Evolutionary conservation across 2,113 vertebrate genomes (phyloP), one percentile per base, ranked within the genome.

Genomic region (Lepus americanus): DNA sequence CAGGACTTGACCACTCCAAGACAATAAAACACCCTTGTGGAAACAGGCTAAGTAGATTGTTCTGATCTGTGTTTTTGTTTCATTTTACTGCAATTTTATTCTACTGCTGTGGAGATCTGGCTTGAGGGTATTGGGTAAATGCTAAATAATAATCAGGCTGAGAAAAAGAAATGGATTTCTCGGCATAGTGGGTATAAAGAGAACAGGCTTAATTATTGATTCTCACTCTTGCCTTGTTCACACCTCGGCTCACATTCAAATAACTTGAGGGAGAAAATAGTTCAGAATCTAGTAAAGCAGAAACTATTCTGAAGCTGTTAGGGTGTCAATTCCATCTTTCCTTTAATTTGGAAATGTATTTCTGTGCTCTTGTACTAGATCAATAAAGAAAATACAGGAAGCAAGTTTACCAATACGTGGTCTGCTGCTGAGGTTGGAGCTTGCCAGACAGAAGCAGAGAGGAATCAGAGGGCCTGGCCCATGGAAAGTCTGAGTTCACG

Each of bases 121-220:
- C 87, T 97, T 91, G 67, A 89, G 80, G 93, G 81, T 95, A 95
- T 93, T 90, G 95, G 94, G 84, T 95, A 97, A 97, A 94, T 95
- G 87, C 91, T 96, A 97, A 97, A 87, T 95, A 97, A 97, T 93
- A 96, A 95, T 95, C 97, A 95, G 77, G 11, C 87, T 11, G 59
- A 93, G 93, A 73, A 90, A 90, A 95, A 98, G 72, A 97, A 97
- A 97, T 97, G 77, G 87, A 98, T 97, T 97, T 97, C 73, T 87
- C 87, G 78, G 70, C 89, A 92, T 94, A 69, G 79, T 78, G 84
- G 51, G 25, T 78, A 94, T 92, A 94, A 93, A 84, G 93, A 81
- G 59, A 97, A 95, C 91, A 93, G 73, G 72, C 93, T 97, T 97
- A 96, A 95, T 97, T 97, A 96, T 97, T 92, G 97, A 96, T 96